A percentile compares a stretch with the other conserved stretches of the same genome.
These are phyloP conservation scores for Pelodiscus sinensis DNA, from an alignment of 2,113 vertebrate genomes.

Conservation along the genomic window DNA sequence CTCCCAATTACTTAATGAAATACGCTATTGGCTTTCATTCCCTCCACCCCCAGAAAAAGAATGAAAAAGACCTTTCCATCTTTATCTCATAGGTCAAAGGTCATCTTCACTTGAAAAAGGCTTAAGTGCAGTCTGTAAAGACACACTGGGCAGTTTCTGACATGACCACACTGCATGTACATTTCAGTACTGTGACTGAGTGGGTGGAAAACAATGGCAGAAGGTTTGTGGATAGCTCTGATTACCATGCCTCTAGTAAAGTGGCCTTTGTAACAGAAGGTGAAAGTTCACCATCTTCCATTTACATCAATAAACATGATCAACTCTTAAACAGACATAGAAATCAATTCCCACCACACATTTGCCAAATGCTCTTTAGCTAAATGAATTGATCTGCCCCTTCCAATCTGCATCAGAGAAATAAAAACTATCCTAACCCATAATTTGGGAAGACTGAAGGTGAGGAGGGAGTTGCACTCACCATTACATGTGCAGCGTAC, in stretches of 20 bases:
- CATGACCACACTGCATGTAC: background rate
- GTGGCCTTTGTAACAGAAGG: slow-evolving; percentile 51
- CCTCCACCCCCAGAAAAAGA: background rate
- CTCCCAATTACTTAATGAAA: slow-evolving; percentile 39
- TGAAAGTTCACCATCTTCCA: slow-evolving; percentile 69
- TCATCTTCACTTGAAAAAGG: slow-evolving; percentile 4
- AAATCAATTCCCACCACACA: slow-evolving; percentile 63
- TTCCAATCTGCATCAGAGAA: slow-evolving; percentile 62
- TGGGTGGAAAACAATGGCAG: background rate
- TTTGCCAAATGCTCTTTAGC: slow-evolving; percentile 46
- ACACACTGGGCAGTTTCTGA: background rate
- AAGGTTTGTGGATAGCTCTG: slow-evolving; percentile 9
- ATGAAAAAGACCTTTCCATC: background rate
- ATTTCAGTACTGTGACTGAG: background rate
- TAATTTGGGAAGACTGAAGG: background rate
- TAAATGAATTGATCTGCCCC: slow-evolving; percentile 59
- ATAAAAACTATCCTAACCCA: slow-evolving; percentile 21
- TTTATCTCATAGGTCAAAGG: background rate
- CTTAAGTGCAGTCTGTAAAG: background rate
- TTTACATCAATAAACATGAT: slow-evolving; percentile 52
- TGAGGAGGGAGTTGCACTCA: slow-evolving; percentile 74
- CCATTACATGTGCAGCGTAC: slow-evolving; percentile 92
- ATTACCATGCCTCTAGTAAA: background rate
- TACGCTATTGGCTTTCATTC: slow-evolving; percentile 16
- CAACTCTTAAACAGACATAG: slow-evolving; percentile 36